A percentile compares a stretch with the other conserved stretches of the same genome.
Conservation (phyloP, 2,888 invertebrate genomes). For the Busseola fusca region DNA sequence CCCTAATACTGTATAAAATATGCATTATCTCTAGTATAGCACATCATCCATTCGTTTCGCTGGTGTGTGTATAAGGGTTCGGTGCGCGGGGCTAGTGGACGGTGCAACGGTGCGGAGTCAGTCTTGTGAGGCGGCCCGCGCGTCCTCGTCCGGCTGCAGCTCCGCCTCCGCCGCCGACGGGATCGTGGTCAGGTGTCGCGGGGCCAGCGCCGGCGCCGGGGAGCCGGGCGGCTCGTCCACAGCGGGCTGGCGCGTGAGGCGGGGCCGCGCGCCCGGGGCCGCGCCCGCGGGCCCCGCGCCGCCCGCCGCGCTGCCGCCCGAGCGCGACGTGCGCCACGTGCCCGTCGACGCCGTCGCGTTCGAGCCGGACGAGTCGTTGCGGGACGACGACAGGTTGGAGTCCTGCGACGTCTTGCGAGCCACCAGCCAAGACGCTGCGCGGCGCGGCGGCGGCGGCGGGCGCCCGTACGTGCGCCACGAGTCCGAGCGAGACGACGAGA, state of each 20-base stretch:
- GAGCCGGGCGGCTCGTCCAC: constrained; percentile 91
- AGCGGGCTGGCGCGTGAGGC: constrained; percentile 94
- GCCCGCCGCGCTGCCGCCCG: constrained; percentile 93
- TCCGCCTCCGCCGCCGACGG: constrained; percentile 83
- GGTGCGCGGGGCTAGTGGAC: constrained; percentile 32
- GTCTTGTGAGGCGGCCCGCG: constrained; percentile 57
- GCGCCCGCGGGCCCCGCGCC: constrained; percentile 90
- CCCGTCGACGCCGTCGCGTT: constrained; percentile 96
- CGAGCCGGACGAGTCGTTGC: constrained; percentile 97
- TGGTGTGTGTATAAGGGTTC: constrained; percentile 25
- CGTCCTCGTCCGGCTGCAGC: constrained; percentile 74
- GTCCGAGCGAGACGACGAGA: constrained; percentile 95
- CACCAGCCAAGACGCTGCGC: constrained; percentile 96
- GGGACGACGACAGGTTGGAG: constrained; percentile 96
- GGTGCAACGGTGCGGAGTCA: constrained; percentile 53
- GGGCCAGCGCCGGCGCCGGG: constrained; percentile 67
- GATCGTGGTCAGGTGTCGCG: constrained; percentile 80
- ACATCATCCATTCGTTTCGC: constrained; percentile 62
- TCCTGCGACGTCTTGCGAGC: constrained; percentile 98
- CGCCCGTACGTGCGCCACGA: constrained; percentile 95
- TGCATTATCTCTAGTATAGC: constrained; percentile 29
- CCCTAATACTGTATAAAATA: constrained; percentile 78
- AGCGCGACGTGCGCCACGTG: constrained; percentile 96
- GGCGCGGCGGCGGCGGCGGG: constrained; percentile 93
- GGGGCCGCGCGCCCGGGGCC: constrained; percentile 92